Conservation (phyloP, 2,797 vertebrate genomes). For the Ambastaia sidthimunki region DNA sequence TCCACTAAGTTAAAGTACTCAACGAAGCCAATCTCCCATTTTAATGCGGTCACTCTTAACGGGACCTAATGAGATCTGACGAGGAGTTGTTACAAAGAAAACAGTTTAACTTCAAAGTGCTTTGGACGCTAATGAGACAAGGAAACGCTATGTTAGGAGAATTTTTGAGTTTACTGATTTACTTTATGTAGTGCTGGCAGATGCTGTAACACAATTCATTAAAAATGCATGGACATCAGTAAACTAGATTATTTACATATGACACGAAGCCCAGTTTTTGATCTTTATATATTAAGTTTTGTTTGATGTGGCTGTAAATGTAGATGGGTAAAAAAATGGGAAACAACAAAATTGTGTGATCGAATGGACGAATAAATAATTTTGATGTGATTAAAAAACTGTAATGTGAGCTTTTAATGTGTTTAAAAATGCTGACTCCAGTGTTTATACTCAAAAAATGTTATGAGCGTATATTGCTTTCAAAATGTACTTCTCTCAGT, state of each 20-base stretch:
- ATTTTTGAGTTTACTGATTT: conserved; percentile 19
- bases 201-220: conserved; percentile 61
- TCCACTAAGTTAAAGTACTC: conserved; percentile 20
- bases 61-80: conserved; percentile 24
- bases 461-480: conserved; percentile 17
- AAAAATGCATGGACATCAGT: conserved; percentile 79
- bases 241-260: conserved; percentile 75
- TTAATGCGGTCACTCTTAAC: conserved; percentile 32
- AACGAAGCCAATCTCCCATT: conserved; percentile 17
- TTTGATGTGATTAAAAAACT: background rate
- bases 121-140: conserved; percentile 18
- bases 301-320: conserved; percentile 62
- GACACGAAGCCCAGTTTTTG: conserved; percentile 70
- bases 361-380: conserved; percentile 1
- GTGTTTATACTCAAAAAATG: background rate
- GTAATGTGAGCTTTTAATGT: conserved; percentile 9
- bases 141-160: background rate
- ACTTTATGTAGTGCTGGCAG: conserved; percentile 62
- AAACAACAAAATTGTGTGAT: background rate
- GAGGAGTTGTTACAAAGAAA: conserved; percentile 28
- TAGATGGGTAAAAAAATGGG: background rate
- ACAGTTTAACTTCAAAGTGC: conserved; percentile 34
- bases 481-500: background rate
- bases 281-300: conserved; percentile 65
- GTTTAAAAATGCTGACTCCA: conserved; percentile 17